These are phyloP conservation scores for Salvelinus alpinus DNA, from an alignment of 2,113 vertebrate genomes.

Conservation along the genomic window DNA sequence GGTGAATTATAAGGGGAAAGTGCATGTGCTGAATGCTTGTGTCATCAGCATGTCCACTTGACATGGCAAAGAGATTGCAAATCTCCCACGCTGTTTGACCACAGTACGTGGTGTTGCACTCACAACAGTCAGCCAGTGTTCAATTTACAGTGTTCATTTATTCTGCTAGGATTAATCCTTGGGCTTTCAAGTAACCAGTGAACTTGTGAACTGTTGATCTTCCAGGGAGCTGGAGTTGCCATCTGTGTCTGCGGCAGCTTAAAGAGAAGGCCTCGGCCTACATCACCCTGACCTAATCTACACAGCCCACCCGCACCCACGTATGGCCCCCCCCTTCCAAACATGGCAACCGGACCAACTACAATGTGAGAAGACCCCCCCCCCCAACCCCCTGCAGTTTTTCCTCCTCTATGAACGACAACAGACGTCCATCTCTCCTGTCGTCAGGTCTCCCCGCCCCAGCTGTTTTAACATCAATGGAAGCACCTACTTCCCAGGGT, in stretches of 20 bases:
- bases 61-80: no score
- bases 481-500: neutral
- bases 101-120: no score
- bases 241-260: slow-evolving; percentile 91
- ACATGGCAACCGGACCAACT: neutral
- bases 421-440: neutral
- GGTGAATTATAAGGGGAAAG: slow-evolving; percentile 37
- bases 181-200: neutral
- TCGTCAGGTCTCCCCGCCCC: neutral
- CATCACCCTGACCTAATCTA: slow-evolving; percentile 89
- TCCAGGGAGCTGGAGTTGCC: slow-evolving; percentile 93
- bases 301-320: slow-evolving; percentile 7
- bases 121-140: no score
- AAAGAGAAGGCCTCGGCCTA: slow-evolving; percentile 95
- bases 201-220: slow-evolving; percentile 39
- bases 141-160: no score
- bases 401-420: neutral
- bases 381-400: neutral
- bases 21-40: neutral
- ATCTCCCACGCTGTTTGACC: no score
- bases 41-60: neutral
- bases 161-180: neutral
- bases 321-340: neutral
- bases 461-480: neutral
- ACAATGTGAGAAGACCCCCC: neutral